Conservation (phyloP, 2,888 invertebrate species). For the Dyspetes luteomarginatus region DNA sequence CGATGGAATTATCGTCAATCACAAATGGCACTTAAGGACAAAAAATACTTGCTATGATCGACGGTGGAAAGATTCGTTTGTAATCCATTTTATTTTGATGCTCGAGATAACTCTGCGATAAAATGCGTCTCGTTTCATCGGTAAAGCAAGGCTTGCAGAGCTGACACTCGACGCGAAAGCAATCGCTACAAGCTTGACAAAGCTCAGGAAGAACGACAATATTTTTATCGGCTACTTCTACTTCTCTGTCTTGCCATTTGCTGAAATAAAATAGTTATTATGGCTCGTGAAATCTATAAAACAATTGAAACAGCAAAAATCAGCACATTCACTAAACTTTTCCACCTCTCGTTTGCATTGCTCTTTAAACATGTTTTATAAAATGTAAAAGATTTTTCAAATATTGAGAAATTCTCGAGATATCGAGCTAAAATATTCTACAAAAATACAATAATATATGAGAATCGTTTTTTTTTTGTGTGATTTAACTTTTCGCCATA, state of each 20-base stretch:
- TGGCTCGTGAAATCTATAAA: not conserved
- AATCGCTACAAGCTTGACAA: slow-evolving; percentile 87
- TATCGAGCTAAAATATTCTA: too few species aligned
- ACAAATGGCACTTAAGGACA: too few species aligned
- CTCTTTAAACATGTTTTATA: too few species aligned
- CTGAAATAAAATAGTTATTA: slow-evolving; percentile 61
- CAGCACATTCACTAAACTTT: too few species aligned
- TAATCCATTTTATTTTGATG: slow-evolving; percentile 92
- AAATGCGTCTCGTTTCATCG: slow-evolving; percentile 84
- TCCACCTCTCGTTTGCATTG: too few species aligned
- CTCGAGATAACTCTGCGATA: slow-evolving; percentile 91
- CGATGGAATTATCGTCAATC: not conserved
- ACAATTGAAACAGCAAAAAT: not conserved
- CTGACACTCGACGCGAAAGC: slow-evolving; percentile 88
- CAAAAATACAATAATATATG: too few species aligned
- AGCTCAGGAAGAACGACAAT: slow-evolving; percentile 89
- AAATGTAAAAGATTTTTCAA: slow-evolving; percentile 55
- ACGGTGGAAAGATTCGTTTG: slow-evolving; percentile 91
- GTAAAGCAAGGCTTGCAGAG: slow-evolving; percentile 92
- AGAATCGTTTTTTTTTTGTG: too few species aligned
- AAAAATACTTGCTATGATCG: slow-evolving; percentile 86
- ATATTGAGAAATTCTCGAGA: too few species aligned
- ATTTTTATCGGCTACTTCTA: slow-evolving; percentile 92
- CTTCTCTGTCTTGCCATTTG: slow-evolving; percentile 84
- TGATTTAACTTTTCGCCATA: too few species aligned